Conservation (phyloP, 2,113 vertebrate genomes). For the Rhinoptilus africanus region DNA sequence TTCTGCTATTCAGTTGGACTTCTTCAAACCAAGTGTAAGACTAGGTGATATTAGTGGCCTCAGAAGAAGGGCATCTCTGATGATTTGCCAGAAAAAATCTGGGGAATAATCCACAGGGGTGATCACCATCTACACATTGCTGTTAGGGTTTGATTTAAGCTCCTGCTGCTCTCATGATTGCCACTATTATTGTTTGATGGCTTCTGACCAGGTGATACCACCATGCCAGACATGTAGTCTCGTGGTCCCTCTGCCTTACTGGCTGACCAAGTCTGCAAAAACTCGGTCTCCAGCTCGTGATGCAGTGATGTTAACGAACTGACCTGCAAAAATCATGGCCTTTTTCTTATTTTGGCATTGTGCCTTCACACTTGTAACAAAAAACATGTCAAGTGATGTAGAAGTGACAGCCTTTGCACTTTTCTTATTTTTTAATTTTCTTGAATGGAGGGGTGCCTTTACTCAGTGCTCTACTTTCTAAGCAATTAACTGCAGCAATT, state of each 20-base stretch:
- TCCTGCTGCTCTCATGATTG: neutral
- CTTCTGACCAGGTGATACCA: neutral
- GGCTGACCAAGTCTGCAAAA: neutral
- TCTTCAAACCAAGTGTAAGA: neutral
- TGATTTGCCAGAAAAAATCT: neutral
- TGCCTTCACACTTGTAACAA: neutral
- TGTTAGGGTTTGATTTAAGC: neutral
- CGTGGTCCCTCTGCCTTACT: neutral
- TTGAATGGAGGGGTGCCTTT: neutral
- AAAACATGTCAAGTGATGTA: neutral
- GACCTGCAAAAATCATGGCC: neutral
- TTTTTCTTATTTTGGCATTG: neutral
- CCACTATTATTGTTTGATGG: neutral
- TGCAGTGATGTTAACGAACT: neutral
- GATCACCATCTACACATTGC: neutral
- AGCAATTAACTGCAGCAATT: neutral
- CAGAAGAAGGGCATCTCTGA: neutral
- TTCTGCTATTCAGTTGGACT: neutral
- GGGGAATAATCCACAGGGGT: neutral
- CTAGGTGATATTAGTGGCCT: neutral
- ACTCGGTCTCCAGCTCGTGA: neutral
- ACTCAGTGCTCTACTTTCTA: neutral
- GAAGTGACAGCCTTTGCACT: neutral
- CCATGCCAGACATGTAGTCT: neutral
- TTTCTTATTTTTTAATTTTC: neutral